Percentiles rank a stretch among this genome's conserved stretches.
Conservation (phyloP, 2,888 invertebrate genomes). For the Pseudococcus jackbeardsleyi region DNA sequence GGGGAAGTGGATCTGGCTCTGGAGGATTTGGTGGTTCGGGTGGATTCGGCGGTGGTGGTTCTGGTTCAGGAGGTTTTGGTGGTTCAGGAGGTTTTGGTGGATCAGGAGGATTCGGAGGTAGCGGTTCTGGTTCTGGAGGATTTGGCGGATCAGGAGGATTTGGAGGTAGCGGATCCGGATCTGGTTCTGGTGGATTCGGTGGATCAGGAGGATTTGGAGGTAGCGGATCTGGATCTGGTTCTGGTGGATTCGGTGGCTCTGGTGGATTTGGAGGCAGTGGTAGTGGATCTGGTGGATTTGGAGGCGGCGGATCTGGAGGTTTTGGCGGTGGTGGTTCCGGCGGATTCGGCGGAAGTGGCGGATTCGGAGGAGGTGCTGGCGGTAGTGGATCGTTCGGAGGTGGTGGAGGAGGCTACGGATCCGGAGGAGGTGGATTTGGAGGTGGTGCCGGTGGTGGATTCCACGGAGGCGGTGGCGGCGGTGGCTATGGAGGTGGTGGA, state of each 20-base stretch:
- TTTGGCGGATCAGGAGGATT: background rate
- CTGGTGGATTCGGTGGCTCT: too few species aligned
- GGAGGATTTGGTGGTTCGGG: background rate
- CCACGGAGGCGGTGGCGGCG: background rate
- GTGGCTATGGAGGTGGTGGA: background rate
- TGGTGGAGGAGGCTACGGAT: background rate
- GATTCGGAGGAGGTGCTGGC: conserved; percentile 31
- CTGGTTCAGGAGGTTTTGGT: background rate
- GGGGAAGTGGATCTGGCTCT: background rate
- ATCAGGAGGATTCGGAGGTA: background rate
- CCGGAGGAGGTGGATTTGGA: background rate
- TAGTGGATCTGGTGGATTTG: conserved; percentile 6
- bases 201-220: too few species aligned
- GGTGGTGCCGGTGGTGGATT: conserved; percentile 36
- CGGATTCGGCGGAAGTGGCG: conserved; percentile 5
- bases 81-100: background rate
- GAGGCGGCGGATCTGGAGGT: conserved; percentile 9
- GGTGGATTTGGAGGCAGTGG: background rate
- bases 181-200: background rate
- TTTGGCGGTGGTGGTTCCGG: conserved; percentile 11
- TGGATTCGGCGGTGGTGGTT: background rate
- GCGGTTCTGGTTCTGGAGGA: background rate
- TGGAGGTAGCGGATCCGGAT: background rate
- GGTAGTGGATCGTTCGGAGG: conserved; percentile 23
- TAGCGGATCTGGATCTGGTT: too few species aligned